Evolutionary conservation across 2,888 invertebrate species (phyloP), one percentile per base, ranked within the genome.

Genomic region (Germaria angustata): DNA sequence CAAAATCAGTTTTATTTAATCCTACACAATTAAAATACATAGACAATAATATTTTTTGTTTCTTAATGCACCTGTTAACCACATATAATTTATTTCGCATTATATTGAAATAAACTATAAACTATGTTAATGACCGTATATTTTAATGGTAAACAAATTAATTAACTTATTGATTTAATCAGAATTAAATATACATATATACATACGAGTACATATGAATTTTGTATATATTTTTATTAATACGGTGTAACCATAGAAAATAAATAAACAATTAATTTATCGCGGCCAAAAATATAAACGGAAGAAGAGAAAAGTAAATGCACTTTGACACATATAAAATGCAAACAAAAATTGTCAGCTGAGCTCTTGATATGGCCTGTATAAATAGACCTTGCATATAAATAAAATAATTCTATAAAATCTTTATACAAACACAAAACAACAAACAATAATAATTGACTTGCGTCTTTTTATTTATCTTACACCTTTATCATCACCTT

Each of bases 111-210:
- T 69, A 51, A 15, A 41, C 11, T 32, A 57, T 61, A 49, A 51
- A 51, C 59, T 22, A 44, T 51, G 22, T 41, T 61, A 61, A 69
- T 69, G 61, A 53, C 32, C 20, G 46, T 20, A 66, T 28, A 39
- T 46, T 68, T 39, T 59, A 11, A 49, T 68, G 32, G 32, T 44
- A 22, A 68, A 51, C 44, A 77, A 61, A 61, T 53, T 76, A 76
- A 51, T 76, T 61, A 77, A 59, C 41, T 59, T 68, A 61, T 69
- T 68, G 66, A 32, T 57, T 49, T 41, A 41, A 76, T n/a, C 36
- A 15, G 24, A 65, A 34, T 44, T 63, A 41, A 39, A 76, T n/a
- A 32, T 34, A 36, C 2, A 17, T 36, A n/a, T n/a, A 41, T 20
- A 15, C 28, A 0, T 8, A n/a, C 15, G 28, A 28, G 28, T 53